phyloP scores from a whole-genome alignment of 2,888 invertebrate genomes.

The Sminthurides aquaticus region DNA sequence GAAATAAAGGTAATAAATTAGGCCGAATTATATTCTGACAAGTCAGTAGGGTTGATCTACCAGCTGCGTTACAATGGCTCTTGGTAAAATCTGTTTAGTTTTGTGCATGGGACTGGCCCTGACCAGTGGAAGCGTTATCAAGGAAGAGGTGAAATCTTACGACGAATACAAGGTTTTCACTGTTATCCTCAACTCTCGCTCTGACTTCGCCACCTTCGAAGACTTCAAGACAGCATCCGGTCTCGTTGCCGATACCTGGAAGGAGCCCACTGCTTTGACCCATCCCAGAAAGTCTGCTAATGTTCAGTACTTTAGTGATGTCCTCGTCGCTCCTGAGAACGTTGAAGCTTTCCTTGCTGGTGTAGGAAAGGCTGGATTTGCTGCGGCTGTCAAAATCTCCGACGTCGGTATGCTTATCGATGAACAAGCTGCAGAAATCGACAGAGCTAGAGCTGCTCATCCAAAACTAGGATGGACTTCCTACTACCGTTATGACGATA shows the following conservation, averaged over 20 bases:
- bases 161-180: constrained; percentile 14
- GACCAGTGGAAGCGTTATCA: not conserved
- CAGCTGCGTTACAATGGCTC: too few species aligned
- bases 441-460: not conserved
- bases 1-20: too few species aligned
- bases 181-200: constrained; percentile 3
- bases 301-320: constrained; percentile 11
- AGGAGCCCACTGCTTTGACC: not conserved
- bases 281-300: not conserved
- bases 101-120: not conserved
- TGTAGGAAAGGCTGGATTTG: not conserved
- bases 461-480: constrained; percentile 7
- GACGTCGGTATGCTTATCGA: constrained; percentile 11
- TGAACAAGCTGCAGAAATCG: not conserved
- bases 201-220: not conserved
- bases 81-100: not conserved
- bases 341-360: not conserved
- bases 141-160: not conserved
- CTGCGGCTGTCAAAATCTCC: not conserved
- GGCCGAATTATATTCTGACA: too few species aligned
- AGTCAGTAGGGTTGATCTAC: too few species aligned
- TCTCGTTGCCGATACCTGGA: constrained; percentile 13
- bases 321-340: constrained; percentile 22
- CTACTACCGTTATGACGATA: constrained; percentile 25
- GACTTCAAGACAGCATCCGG: not conserved